A percentile compares a stretch with the other conserved stretches of the same genome.
These are phyloP conservation scores for Sthenelais limicola DNA, from an alignment of 2,888 invertebrate species.

Conservation along the genomic window DNA sequence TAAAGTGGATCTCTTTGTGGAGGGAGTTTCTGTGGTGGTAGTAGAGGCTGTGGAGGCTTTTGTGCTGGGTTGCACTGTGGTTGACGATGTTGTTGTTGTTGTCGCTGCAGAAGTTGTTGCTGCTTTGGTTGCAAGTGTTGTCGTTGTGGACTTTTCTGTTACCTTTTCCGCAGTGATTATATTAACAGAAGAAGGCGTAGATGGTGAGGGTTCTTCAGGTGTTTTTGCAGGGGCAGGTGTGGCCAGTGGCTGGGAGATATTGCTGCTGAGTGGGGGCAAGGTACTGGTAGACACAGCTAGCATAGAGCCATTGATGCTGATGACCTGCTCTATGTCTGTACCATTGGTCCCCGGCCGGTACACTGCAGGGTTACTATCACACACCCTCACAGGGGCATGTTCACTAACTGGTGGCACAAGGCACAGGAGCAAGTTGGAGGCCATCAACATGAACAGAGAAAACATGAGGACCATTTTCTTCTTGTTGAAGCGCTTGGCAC, in stretches of 20 bases:
- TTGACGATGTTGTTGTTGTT: neutral
- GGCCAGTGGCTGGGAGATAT: no score
- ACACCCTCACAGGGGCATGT: constrained; percentile 29
- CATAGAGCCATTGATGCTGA: no score
- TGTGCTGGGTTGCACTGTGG: neutral
- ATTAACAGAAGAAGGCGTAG: neutral
- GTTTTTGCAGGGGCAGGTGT: neutral
- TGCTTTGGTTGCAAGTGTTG: neutral
- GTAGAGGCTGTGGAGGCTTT: neutral
- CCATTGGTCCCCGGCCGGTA: neutral
- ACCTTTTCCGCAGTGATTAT: neutral
- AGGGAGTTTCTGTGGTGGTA: neutral
- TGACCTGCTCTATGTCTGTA: neutral
- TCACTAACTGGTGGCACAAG: constrained; percentile 47
- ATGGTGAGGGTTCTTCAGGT: neutral
- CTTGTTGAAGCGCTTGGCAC: constrained; percentile 62
- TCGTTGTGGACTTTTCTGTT: neutral
- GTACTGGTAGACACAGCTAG: neutral
- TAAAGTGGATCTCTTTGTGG: neutral
- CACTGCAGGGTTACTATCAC: constrained; percentile 1
- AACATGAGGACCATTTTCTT: constrained; percentile 61
- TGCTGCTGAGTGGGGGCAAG: neutral
- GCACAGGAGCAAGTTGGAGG: constrained; percentile 60
- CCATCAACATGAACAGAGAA: constrained; percentile 63
- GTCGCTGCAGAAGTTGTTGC: constrained; percentile 2